Conservation (phyloP, 2,797 vertebrate genomes). For the Euthynnus affinis region DNA sequence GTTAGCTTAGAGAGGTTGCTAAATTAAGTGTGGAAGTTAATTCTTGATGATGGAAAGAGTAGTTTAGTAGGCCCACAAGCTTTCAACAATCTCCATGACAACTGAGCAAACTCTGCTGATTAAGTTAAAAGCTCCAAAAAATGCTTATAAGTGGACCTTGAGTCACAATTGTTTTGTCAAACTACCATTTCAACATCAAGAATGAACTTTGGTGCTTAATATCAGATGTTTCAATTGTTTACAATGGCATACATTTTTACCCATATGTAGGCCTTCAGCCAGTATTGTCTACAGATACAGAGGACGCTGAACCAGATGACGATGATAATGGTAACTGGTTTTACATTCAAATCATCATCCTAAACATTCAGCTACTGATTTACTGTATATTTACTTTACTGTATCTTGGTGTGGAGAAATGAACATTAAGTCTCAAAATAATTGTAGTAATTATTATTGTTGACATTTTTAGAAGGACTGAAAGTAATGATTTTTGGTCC, state of each 20-base stretch:
- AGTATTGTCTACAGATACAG: constrained; percentile 1
- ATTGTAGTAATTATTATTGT: background rate
- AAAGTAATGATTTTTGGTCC: constrained; percentile 13
- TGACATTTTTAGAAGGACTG: constrained; percentile 40
- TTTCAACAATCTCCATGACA: too few relatives aligned
- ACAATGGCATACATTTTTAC: background rate
- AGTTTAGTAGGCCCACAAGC: too few relatives aligned
- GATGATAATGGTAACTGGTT: constrained; percentile 6
- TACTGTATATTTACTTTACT: background rate
- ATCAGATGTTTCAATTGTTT: background rate
- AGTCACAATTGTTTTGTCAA: background rate
- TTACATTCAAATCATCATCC: background rate
- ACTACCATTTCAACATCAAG: background rate
- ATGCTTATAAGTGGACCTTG: background rate
- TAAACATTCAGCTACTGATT: background rate
- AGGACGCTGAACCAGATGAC: background rate
- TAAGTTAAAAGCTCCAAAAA: background rate
- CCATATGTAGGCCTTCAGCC: constrained; percentile 43
- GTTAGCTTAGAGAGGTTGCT: too few relatives aligned
- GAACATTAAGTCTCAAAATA: background rate
- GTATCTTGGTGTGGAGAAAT: background rate
- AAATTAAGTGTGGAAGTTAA: background rate
- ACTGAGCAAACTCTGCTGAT: too few relatives aligned
- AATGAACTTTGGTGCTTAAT: background rate
- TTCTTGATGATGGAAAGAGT: background rate